phyloP scores from a whole-genome alignment of 1,140 invertebrate genomes.

The Microplitis mediator region DNA sequence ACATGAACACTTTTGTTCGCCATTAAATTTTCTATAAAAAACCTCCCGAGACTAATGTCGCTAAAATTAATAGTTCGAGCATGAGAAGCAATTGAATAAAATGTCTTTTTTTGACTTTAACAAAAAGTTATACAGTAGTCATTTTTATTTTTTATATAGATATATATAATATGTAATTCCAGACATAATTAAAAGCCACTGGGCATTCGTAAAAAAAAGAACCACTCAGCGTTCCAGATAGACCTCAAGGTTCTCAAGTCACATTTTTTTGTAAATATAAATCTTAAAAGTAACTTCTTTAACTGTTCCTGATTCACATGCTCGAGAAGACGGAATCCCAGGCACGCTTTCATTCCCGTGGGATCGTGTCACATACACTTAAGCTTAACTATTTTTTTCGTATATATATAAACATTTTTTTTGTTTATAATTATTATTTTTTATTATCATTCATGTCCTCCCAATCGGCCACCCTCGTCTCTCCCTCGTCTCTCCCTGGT shows the following conservation, averaged over 20 bases:
- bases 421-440: not conserved
- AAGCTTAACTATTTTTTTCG: not conserved
- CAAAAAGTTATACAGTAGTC: too few species aligned
- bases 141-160: too few species aligned
- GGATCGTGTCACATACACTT: not conserved
- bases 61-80: too few species aligned
- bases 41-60: too few species aligned
- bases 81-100: too few species aligned
- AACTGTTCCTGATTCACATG: not conserved
- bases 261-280: not conserved
- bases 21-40: too few species aligned
- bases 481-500: not conserved
- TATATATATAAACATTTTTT: not conserved
- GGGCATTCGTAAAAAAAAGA: constrained; percentile 6
- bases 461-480: constrained; percentile 6
- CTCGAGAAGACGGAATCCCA: constrained; percentile 4
- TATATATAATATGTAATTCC: too few species aligned
- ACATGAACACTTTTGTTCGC: too few species aligned
- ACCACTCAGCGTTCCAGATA: constrained; percentile 19
- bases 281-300: constrained; percentile 9
- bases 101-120: too few species aligned
- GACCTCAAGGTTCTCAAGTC: constrained; percentile 13
- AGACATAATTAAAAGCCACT: constrained; percentile 17
- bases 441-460: not conserved
- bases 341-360: constrained; percentile 11